These are phyloP conservation scores for Orthosia gothica DNA, from an alignment of 2,888 invertebrate genomes.

Conservation along the genomic window DNA sequence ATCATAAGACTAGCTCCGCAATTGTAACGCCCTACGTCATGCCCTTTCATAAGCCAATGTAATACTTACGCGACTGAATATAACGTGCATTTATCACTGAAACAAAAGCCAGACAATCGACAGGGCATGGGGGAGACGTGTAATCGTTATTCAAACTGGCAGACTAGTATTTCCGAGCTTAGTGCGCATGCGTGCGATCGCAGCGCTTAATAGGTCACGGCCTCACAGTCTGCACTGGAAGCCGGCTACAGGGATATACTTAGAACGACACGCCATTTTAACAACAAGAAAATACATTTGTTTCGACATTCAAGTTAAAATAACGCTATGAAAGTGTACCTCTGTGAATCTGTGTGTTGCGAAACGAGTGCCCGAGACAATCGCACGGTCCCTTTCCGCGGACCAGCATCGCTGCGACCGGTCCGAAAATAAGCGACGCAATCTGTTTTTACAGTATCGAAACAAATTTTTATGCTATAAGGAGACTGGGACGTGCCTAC, in stretches of 20 bases:
- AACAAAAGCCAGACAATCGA: constrained; percentile 81
- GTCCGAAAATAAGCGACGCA: constrained; percentile 77
- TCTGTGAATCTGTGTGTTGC: constrained; percentile 58
- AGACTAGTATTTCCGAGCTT: constrained; percentile 82
- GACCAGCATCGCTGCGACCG: constrained; percentile 71
- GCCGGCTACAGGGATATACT: constrained; percentile 83
- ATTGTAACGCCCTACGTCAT: constrained; percentile 65
- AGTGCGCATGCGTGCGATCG: constrained; percentile 86
- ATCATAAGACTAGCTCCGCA: constrained; percentile 68
- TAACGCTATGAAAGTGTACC: constrained; percentile 65
- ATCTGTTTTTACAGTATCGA: constrained; percentile 73
- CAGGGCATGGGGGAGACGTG: constrained; percentile 81
- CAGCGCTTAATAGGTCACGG: constrained; percentile 88
- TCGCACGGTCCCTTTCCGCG: constrained; percentile 70
- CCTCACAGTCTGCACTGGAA: constrained; percentile 86
- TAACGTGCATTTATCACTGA: constrained; percentile 77
- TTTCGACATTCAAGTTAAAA: constrained; percentile 40
- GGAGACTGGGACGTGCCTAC: constrained; percentile 75
- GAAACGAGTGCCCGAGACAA: constrained; percentile 63
- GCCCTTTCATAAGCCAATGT: constrained; percentile 54
- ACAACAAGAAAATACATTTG: constrained; percentile 64
- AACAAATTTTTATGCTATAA: constrained; percentile 71
- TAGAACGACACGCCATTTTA: constrained; percentile 80
- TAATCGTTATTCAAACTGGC: constrained; percentile 89
- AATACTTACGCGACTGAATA: constrained; percentile 57